Conservation (phyloP, 2,888 invertebrate species). For the Automeris io region DNA sequence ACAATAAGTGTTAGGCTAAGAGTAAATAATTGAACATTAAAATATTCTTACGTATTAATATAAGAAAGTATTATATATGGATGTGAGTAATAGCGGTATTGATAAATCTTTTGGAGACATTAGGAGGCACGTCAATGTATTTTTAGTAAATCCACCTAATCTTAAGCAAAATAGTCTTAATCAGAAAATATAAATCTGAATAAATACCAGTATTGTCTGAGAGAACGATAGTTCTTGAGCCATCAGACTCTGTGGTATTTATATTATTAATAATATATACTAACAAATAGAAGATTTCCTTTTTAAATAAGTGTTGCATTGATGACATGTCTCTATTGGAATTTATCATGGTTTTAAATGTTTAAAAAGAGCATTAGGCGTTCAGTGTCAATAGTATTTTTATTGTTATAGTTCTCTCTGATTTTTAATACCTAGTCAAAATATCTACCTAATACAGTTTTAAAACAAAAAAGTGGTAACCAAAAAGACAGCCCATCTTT, state of each 20-base stretch:
- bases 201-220: conserved; percentile 63
- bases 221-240: conserved; percentile 70
- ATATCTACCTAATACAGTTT: no score
- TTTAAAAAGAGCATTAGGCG: neutral
- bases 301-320: conserved; percentile 24
- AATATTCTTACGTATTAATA: neutral
- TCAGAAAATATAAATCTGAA: conserved; percentile 18
- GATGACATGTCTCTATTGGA: conserved; percentile 31
- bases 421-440: no score
- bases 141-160: conserved; percentile 10
- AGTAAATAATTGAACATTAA: no score
- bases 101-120: conserved; percentile 46
- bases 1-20: no score
- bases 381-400: no score
- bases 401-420: no score
- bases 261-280: conserved; percentile 15
- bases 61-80: conserved; percentile 16
- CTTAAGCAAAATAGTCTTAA: conserved; percentile 13
- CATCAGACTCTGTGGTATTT: conserved; percentile 66
- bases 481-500: no score
- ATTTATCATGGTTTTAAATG: conserved; percentile 23
- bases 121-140: conserved; percentile 60
- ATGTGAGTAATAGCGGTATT: conserved; percentile 43
- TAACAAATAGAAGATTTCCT: neutral
- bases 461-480: no score